These are phyloP conservation scores for Seira ritae DNA, from an alignment of 2,888 invertebrate species.

Conservation along the genomic window DNA sequence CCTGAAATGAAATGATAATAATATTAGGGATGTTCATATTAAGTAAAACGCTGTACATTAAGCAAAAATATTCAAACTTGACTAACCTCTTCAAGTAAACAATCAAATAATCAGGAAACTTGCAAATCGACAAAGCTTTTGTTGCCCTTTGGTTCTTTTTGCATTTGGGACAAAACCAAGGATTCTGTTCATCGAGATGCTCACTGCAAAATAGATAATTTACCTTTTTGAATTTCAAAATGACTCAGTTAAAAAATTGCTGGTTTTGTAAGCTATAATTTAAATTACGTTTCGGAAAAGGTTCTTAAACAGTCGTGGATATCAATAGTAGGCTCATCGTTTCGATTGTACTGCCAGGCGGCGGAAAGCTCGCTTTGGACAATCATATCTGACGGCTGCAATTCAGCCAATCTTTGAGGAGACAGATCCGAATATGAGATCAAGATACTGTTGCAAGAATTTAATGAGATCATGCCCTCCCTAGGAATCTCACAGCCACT, in stretches of 20 bases:
- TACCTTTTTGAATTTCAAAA: no score
- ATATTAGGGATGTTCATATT: no score
- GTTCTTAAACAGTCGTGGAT: conserved; percentile 80
- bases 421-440: conserved; percentile 76
- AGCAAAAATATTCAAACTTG: no score
- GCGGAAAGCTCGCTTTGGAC: conserved; percentile 42
- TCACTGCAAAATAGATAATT: conserved; percentile 77
- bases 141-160: conserved; percentile 81
- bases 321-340: conserved; percentile 71
- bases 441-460: conserved; percentile 79
- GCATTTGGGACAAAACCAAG: conserved; percentile 82
- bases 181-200: conserved; percentile 81
- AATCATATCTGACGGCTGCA: conserved; percentile 70
- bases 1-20: conserved; percentile 76
- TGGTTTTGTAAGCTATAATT: background rate
- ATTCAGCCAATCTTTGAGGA: conserved; percentile 75
- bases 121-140: conserved; percentile 81
- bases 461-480: conserved; percentile 77
- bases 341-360: conserved; percentile 25
- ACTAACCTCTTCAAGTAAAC: conserved; percentile 80
- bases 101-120: conserved; percentile 81
- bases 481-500: conserved; percentile 78
- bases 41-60: no score
- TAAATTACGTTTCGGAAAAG: conserved; percentile 79
- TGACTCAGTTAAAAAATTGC: no score